Evolutionary conservation across 1,140 invertebrate species (phyloP).

Genomic region (Platyura marginata): DNA sequence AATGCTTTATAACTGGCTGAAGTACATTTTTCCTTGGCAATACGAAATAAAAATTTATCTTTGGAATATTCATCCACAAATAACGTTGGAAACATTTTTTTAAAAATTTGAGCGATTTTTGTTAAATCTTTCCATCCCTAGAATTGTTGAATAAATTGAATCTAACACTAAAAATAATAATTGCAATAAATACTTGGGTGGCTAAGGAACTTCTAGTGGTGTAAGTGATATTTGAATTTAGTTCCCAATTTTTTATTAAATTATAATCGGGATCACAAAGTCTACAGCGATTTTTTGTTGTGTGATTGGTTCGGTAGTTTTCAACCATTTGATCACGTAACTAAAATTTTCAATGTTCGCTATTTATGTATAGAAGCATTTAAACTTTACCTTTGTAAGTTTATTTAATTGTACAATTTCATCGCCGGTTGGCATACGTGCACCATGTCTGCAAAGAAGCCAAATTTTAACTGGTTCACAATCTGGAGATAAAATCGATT

Average conservation of each 20-base stretch:
- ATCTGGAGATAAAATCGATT: too few species aligned
- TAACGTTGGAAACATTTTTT: constrained; percentile 29
- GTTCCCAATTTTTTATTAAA: constrained; percentile 35
- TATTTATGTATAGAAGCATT: too few species aligned
- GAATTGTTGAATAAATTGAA: not conserved
- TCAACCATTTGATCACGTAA: too few species aligned
- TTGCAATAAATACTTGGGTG: constrained; percentile 6
- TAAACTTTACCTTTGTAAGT: too few species aligned
- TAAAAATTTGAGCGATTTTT: constrained; percentile 36
- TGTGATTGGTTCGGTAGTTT: too few species aligned
- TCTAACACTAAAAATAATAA: not conserved
- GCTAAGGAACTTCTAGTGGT: not conserved
- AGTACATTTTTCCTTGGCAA: constrained; percentile 36
- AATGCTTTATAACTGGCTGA: constrained; percentile 38
- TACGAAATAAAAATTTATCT: constrained; percentile 31
- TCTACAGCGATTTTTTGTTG: too few species aligned
- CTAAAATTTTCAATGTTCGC: too few species aligned
- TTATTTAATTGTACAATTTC: too few species aligned
- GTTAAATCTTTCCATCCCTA: constrained; percentile 37
- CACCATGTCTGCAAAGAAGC: too few species aligned
- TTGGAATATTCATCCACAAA: constrained; percentile 17
- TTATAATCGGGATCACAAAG: constrained; percentile 36
- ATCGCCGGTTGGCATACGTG: too few species aligned
- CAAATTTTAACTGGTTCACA: too few species aligned
- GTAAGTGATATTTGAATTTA: constrained; percentile 32